Conservation (phyloP, 2,888 invertebrate genomes). For the Watsonalla cultraria region DNA sequence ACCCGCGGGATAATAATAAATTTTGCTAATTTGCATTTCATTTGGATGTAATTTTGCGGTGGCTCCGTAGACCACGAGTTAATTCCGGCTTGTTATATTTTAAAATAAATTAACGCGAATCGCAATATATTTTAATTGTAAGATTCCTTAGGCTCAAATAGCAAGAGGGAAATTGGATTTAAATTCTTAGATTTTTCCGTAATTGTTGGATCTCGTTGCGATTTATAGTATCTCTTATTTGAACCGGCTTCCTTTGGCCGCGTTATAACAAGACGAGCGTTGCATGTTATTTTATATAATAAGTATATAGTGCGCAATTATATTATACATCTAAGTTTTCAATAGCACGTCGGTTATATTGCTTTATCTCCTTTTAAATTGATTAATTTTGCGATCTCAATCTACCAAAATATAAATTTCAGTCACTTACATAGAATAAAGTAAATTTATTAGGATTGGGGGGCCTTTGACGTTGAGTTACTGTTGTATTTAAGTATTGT, state of each 20-base stretch:
- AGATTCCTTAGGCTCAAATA: background rate
- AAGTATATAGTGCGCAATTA: too few relatives aligned
- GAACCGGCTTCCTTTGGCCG: background rate
- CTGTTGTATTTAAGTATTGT: too few relatives aligned
- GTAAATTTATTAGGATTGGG: too few relatives aligned
- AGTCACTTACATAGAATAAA: too few relatives aligned
- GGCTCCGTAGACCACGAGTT: constrained; percentile 33
- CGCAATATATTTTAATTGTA: constrained; percentile 1
- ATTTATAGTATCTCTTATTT: background rate
- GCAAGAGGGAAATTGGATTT: background rate
- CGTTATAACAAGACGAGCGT: too few relatives aligned
- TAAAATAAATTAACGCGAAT: constrained; percentile 5
- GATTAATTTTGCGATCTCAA: too few relatives aligned
- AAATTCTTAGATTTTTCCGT: background rate
- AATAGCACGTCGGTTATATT: too few relatives aligned
- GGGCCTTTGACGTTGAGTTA: too few relatives aligned
- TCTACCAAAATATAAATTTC: too few relatives aligned
- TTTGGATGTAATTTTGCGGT: constrained; percentile 57
- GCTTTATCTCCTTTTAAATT: too few relatives aligned
- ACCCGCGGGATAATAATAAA: constrained; percentile 68
- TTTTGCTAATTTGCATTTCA: constrained; percentile 71
- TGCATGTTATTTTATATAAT: too few relatives aligned
- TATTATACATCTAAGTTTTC: too few relatives aligned
- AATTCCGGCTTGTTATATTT: constrained; percentile 31
- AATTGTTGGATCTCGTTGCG: background rate